These are phyloP conservation scores for Nymphalis c-album DNA, from an alignment of 2,888 invertebrate species.

Conservation along the genomic window DNA sequence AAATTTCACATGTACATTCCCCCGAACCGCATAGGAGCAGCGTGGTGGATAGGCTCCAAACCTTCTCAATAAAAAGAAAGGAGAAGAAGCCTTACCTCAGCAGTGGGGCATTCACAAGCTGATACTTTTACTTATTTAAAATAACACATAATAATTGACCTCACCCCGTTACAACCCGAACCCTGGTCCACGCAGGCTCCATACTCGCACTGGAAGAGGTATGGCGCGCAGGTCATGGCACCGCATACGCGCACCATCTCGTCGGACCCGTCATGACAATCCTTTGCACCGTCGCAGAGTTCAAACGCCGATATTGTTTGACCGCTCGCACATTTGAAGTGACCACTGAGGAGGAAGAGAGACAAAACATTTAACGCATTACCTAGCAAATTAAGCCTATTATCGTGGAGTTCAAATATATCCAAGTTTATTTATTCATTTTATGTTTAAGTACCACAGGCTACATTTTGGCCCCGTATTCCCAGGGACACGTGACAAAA, in stretches of 20 bases:
- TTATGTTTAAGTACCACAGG: too few species aligned
- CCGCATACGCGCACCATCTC: conserved; percentile 63
- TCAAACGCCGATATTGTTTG: conserved; percentile 48
- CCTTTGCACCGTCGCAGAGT: conserved; percentile 58
- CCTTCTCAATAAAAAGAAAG: too few species aligned
- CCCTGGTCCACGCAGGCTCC: conserved; percentile 83
- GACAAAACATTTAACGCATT: background rate
- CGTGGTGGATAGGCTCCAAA: too few species aligned
- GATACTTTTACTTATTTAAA: background rate
- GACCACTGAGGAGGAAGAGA: conserved; percentile 47
- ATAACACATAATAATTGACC: background rate
- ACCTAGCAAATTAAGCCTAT: too few species aligned
- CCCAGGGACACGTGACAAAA: too few species aligned
- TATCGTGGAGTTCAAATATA: too few species aligned
- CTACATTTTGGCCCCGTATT: too few species aligned
- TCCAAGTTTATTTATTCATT: too few species aligned
- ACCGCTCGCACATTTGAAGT: conserved; percentile 60
- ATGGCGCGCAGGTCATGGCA: conserved; percentile 67
- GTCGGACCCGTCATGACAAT: conserved; percentile 67
- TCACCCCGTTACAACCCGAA: conserved; percentile 69
- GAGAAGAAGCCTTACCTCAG: too few species aligned
- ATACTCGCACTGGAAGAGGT: conserved; percentile 82
- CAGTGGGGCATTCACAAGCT: too few species aligned
- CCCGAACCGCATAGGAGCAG: too few species aligned
- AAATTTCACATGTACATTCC: too few species aligned